Conservation (phyloP, 2,113 vertebrate species). For the Tragelaphus imberbis region DNA sequence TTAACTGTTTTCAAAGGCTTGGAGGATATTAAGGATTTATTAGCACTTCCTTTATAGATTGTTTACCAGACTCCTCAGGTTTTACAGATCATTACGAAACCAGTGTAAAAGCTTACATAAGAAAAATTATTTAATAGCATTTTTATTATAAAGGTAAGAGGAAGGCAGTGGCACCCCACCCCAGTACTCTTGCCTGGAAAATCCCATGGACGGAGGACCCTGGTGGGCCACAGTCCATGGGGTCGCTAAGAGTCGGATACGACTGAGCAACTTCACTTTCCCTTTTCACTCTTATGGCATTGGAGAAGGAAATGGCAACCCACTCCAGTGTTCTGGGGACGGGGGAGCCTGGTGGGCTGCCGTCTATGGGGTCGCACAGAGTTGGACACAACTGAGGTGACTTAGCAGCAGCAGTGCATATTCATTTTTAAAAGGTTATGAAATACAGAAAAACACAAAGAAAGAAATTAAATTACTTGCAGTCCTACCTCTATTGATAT, state of each 20-base stretch:
- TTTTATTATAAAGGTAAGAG: not conserved
- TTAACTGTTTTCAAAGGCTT: not conserved
- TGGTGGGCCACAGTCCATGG: no score
- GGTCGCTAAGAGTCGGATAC: no score
- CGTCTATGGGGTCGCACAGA: no score
- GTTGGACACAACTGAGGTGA: no score
- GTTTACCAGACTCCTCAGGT: not conserved
- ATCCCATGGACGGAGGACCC: no score
- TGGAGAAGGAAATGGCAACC: no score
- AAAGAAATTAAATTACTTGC: not conserved
- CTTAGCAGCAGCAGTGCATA: not conserved
- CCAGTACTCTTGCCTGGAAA: no score
- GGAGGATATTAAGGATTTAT: not conserved
- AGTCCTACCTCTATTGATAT: not conserved
- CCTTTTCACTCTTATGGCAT: no score
- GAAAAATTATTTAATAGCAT: not conserved
- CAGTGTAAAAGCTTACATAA: not conserved
- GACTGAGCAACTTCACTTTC: no score
- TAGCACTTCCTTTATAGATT: not conserved
- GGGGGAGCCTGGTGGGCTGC: no score
- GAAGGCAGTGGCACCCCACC: no score
- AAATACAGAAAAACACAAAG: conserved; percentile 17
- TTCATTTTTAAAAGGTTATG: conserved; percentile 8
- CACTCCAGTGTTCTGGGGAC: no score
- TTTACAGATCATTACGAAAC: conserved; percentile 13